Conservation (phyloP, 1,140 invertebrate species). For the Neoseiulus cucumeris region DNA sequence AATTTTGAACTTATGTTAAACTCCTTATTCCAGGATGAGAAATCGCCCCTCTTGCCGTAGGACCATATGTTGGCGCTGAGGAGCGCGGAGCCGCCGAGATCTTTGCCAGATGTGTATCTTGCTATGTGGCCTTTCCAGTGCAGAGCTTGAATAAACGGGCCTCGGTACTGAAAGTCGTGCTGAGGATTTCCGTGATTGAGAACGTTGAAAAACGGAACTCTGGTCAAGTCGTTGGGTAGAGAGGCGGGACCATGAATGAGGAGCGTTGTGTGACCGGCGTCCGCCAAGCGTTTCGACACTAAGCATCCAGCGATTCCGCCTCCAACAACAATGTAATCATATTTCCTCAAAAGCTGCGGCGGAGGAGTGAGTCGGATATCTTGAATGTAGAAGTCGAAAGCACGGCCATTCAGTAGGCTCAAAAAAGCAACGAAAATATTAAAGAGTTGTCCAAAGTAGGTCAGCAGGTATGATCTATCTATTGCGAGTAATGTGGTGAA, state of each 20-base stretch:
- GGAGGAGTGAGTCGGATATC: too few species aligned
- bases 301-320: slow-evolving; percentile 32
- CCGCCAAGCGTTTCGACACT: slow-evolving; percentile 30
- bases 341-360: neutral
- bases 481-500: too few species aligned
- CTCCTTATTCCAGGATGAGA: neutral
- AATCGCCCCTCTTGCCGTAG: neutral
- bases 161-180: neutral
- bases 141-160: neutral
- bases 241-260: slow-evolving; percentile 44
- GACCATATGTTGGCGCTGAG: neutral
- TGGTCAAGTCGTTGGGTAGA: neutral
- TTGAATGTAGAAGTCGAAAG: too few species aligned
- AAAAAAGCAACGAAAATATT: too few species aligned
- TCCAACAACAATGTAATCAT: slow-evolving; percentile 24
- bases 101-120: neutral
- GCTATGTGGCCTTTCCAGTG: neutral
- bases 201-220: neutral
- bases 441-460: too few species aligned
- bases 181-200: neutral
- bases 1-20: neutral
- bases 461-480: too few species aligned
- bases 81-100: neutral
- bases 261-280: slow-evolving; percentile 21
- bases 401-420: too few species aligned